phyloP scores from a whole-genome alignment of 2,113 vertebrate species.

The Felis catus region DNA sequence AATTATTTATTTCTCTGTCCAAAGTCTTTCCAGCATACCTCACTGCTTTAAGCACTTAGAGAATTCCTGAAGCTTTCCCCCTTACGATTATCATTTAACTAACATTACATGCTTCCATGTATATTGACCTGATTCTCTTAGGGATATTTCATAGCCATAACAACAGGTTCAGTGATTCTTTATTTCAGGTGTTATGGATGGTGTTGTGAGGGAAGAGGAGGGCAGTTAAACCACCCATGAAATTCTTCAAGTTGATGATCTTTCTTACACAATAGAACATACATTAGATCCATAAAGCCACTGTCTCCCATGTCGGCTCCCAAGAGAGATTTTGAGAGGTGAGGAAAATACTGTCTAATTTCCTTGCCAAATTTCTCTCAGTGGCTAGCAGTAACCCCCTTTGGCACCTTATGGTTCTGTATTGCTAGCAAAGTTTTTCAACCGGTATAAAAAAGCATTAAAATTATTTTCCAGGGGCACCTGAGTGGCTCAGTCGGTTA shows the following conservation, averaged over 20 bases:
- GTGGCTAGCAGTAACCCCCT: background rate
- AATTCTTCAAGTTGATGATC: background rate
- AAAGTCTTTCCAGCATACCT: background rate
- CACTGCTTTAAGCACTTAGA: background rate
- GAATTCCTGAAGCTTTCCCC: conserved; percentile 17
- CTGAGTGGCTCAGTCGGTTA: too few species aligned
- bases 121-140: background rate
- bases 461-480: background rate
- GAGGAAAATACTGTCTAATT: background rate
- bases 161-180: background rate
- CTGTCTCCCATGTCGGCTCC: background rate
- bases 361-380: background rate
- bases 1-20: background rate
- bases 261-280: background rate
- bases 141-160: background rate
- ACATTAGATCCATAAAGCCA: background rate
- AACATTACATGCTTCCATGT: background rate
- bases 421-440: conserved; percentile 3
- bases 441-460: background rate
- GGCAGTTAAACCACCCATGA: background rate
- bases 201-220: background rate
- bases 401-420: background rate
- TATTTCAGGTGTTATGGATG: background rate
- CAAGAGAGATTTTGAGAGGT: background rate
- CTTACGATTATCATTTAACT: background rate